Percentiles rank a stretch among this genome's conserved stretches.
Evolutionary conservation across 2,888 invertebrate genomes (phyloP).

Genomic region (Clistopyga incitator): DNA sequence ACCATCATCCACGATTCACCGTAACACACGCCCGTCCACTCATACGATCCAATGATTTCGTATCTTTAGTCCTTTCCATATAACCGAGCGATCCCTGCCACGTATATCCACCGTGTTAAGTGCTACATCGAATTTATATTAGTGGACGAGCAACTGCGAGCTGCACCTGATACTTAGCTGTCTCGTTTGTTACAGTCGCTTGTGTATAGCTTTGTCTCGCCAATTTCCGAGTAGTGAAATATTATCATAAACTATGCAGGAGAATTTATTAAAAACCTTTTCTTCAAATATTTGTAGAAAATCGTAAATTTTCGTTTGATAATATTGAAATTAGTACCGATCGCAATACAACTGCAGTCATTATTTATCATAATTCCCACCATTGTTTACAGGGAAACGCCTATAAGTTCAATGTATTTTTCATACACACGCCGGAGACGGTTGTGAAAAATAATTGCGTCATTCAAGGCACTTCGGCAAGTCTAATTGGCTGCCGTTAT

Average conservation of each 20-base stretch:
- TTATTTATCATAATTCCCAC: background rate
- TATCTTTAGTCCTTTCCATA: constrained; percentile 54
- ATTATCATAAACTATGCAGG: background rate
- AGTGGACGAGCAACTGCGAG: constrained; percentile 2
- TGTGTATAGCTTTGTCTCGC: background rate
- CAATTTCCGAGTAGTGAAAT: background rate
- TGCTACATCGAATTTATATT: constrained; percentile 34
- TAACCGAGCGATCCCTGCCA: constrained; percentile 41
- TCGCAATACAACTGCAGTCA: too few species aligned
- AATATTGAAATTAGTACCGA: too few species aligned
- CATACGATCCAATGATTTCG: constrained; percentile 58
- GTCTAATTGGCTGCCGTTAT: too few species aligned
- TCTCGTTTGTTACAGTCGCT: background rate
- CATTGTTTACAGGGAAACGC: background rate
- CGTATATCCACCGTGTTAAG: background rate
- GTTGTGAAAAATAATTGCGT: background rate
- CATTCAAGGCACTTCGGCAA: background rate
- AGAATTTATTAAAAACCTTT: background rate
- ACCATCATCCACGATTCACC: constrained; percentile 41
- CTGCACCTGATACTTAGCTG: constrained; percentile 43
- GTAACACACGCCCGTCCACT: constrained; percentile 3
- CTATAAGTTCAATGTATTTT: constrained; percentile 11
- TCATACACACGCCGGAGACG: constrained; percentile 7
- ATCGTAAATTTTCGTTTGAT: too few species aligned
- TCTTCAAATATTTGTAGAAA: background rate